Evolutionary conservation across 2,797 vertebrate species (phyloP), one percentile per base, ranked within the genome.

Genomic region (Amazona ochrocephala): DNA sequence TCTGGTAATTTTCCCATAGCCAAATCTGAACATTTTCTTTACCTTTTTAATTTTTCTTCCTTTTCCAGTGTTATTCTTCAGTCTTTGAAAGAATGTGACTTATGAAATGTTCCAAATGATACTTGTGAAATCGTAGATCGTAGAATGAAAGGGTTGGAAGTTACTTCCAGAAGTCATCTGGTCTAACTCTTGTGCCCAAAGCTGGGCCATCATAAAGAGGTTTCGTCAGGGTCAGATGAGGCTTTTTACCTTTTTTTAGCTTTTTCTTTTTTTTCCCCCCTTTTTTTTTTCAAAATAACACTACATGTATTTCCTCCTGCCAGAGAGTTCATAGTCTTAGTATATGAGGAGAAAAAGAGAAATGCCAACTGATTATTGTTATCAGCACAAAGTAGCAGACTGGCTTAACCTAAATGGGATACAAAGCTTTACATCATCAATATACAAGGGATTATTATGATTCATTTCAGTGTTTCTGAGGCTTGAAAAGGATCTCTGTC

Each of bases 181-280:
- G 4, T 45, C 32, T 19, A 70, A 4, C 16, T 48, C 34, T 23
- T 81, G 9, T 45, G 23, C 65, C 75, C 53, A 68, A 91, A 90
- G 2, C 9, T 66, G 7, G 4, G 12, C 3, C 22, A 75, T n/a
- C 2, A 2, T 29, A 30, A 6, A 56, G 11, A 68, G 15, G 3
- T 61, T 82, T 75, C 51, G 18, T 64, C 19, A 48, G 19, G 6
- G 11, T 29, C 32, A 19, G 5, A 3, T 53, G 11, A 56, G 11
- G 0, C 9, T 21, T 27, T 72, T 64, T 48, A 42, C 14, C 30
- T 32, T 39, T 3, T 8, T 5, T 4, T 27, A 10, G 37, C 37
- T 37, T 47, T 27, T 7, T 26, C 11, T 24, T 2, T 10, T 0
- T 11, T 21, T 20, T 21, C 17, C 23, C 2, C 2, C 4, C 11